phyloP scores from a whole-genome alignment of 2,888 invertebrate species.

The Tipula helvola region DNA sequence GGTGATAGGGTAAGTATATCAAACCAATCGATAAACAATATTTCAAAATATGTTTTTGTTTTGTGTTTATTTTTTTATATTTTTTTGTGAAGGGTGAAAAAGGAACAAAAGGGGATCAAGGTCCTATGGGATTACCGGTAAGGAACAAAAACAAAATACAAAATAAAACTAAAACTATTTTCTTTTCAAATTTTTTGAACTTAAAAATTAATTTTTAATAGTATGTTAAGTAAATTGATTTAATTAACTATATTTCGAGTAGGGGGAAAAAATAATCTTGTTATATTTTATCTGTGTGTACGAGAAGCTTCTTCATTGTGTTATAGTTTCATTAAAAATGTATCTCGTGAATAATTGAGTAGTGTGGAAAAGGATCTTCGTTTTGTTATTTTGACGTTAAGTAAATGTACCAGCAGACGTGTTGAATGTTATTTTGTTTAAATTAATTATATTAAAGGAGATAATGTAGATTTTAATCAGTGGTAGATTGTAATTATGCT shows the following conservation, averaged over 20 bases:
- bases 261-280: neutral
- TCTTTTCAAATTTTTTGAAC: neutral
- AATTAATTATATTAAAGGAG: neutral
- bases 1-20: slow-evolving; percentile 59
- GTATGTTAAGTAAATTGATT: neutral
- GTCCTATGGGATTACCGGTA: slow-evolving; percentile 94
- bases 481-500: neutral
- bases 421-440: neutral
- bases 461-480: neutral
- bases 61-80: slow-evolving; percentile 9
- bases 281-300: neutral
- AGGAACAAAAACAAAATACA: slow-evolving; percentile 35
- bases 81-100: slow-evolving; percentile 28
- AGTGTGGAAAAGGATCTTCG: neutral
- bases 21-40: neutral
- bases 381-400: neutral
- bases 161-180: neutral
- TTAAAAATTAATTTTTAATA: slow-evolving; percentile 5
- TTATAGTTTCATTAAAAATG: neutral
- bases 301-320: neutral
- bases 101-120: slow-evolving; percentile 39
- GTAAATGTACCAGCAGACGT: neutral
- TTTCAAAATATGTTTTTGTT: slow-evolving; percentile 7
- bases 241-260: neutral
- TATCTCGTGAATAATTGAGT: neutral